phyloP scores from a whole-genome alignment of 2,888 invertebrate genomes.

The Magallana nippona region DNA sequence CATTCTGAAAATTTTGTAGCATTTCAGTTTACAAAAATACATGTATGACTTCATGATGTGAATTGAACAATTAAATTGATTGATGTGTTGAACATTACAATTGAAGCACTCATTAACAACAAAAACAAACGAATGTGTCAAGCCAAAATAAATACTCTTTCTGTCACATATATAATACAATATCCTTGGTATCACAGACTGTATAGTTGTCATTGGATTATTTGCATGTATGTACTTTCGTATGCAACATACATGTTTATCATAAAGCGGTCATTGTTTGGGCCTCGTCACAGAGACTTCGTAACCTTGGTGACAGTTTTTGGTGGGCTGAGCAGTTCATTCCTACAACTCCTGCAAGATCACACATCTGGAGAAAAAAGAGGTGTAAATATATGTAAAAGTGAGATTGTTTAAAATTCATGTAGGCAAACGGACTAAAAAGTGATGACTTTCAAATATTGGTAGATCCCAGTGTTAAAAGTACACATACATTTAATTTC shows the following conservation, averaged over 20 bases:
- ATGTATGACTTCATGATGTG: too few species aligned
- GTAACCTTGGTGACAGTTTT: slow-evolving; percentile 49
- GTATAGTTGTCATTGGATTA: not conserved
- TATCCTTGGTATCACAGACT: not conserved
- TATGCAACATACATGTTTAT: slow-evolving; percentile 1
- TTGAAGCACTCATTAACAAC: not conserved
- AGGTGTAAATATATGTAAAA: too few species aligned
- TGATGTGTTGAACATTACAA: too few species aligned
- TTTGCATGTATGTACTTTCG: not conserved
- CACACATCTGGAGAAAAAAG: slow-evolving; percentile 58
- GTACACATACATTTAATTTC: too few species aligned
- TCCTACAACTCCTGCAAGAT: slow-evolving; percentile 60
- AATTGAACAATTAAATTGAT: too few species aligned
- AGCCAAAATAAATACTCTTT: too few species aligned
- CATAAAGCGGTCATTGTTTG: slow-evolving; percentile 46
- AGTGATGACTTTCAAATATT: too few species aligned
- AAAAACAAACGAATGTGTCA: not conserved
- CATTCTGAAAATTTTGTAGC: too few species aligned
- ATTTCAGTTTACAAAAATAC: too few species aligned
- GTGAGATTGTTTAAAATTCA: too few species aligned
- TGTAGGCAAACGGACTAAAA: too few species aligned
- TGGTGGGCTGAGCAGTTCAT: slow-evolving; percentile 53
- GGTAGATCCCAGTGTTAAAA: too few species aligned
- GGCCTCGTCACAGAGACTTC: slow-evolving; percentile 49
- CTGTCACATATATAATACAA: not conserved